Conservation (phyloP, 2,113 vertebrate genomes). For the Taxidea taxus region DNA sequence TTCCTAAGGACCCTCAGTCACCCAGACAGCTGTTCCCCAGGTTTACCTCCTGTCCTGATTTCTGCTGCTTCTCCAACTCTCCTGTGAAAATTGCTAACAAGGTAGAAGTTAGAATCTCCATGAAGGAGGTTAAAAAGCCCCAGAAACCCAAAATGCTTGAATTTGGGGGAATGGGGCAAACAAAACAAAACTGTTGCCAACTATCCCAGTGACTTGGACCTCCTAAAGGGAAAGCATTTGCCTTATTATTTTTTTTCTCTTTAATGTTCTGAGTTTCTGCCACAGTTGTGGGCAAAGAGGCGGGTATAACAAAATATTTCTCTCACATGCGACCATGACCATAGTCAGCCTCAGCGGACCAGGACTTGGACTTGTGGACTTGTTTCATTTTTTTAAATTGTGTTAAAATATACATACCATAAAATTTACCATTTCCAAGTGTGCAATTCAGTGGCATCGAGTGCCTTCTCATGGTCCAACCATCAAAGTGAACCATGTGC, state of each 20-base stretch:
- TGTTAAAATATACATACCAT: not conserved
- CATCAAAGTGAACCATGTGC: not conserved
- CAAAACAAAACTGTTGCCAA: not conserved
- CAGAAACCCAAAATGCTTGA: not conserved
- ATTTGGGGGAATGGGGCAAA: not conserved
- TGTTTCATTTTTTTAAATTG: not conserved
- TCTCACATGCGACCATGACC: accelerated
- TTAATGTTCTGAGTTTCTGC: not conserved
- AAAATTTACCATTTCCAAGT: no score
- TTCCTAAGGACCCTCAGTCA: accelerated
- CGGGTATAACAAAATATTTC: not conserved
- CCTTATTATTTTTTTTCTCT: no score
- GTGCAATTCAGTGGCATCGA: not conserved
- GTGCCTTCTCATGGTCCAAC: not conserved
- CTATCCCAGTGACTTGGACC: not conserved
- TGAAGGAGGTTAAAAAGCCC: not conserved
- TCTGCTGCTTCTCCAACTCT: not conserved
- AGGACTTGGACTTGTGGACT: not conserved
- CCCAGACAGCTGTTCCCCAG: accelerated
- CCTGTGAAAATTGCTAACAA: not conserved
- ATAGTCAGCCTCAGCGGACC: not conserved
- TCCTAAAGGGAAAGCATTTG: not conserved
- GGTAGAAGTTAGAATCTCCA: not conserved
- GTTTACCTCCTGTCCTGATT: no score
- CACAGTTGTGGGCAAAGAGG: not conserved